These are phyloP conservation scores for Pteronura brasiliensis DNA, from an alignment of 2,113 vertebrate genomes.

Conservation along the genomic window DNA sequence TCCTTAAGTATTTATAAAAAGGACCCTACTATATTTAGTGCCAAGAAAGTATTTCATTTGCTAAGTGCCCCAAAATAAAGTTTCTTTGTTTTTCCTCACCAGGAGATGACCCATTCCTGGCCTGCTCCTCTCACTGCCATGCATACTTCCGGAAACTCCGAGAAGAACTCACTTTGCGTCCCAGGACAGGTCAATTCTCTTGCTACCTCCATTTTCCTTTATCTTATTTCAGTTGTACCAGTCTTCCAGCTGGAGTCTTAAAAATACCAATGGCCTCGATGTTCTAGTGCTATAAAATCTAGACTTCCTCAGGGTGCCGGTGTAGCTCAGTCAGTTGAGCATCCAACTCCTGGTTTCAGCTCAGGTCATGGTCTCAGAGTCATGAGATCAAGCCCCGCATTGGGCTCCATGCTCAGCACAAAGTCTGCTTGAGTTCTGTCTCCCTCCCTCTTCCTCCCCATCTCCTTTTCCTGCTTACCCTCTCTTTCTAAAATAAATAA, in stretches of 20 bases:
- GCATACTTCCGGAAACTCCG: conserved; percentile 91
- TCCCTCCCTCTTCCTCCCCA: neutral
- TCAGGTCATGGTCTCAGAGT: neutral
- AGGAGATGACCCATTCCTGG: conserved; percentile 96
- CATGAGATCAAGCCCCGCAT: neutral
- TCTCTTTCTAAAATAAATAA: neutral
- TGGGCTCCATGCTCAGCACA: neutral
- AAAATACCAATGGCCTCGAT: conserved; percentile 9
- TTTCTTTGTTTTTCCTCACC: conserved; percentile 60
- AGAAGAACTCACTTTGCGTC: conserved; percentile 91
- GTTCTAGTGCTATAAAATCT: conserved; percentile 9
- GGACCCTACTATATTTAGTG: neutral
- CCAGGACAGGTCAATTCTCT: conserved; percentile 87
- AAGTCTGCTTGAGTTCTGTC: neutral
- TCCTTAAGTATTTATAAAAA: neutral
- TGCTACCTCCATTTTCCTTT: conserved; percentile 60
- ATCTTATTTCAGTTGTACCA: conserved; percentile 2
- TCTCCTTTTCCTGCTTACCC: neutral
- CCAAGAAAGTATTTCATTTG: neutral
- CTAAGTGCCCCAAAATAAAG: neutral
- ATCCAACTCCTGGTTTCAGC: neutral
- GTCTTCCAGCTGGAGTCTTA: neutral
- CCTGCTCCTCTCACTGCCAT: conserved; percentile 92
- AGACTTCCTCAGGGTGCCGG: neutral
- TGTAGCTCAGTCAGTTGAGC: neutral